These are phyloP conservation scores for Escarpia spicata DNA, from an alignment of 2,888 invertebrate species.

Conservation along the genomic window DNA sequence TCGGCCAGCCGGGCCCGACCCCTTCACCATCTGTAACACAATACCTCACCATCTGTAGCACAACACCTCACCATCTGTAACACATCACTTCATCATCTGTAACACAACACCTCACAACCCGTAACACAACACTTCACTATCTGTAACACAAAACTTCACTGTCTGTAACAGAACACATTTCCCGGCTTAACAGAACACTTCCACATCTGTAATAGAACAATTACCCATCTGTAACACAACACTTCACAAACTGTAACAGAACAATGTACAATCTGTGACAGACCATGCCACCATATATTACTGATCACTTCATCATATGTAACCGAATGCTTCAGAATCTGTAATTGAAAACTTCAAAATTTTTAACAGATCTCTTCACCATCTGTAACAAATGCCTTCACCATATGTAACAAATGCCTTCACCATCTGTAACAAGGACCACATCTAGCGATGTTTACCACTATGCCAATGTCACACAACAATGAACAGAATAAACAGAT, in stretches of 20 bases:
- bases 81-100: neutral
- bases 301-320: slow-evolving; percentile 81
- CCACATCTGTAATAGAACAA: slow-evolving; percentile 87
- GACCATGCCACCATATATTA: too few relatives aligned
- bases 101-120: neutral
- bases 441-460: too few relatives aligned
- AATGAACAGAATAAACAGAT: too few relatives aligned
- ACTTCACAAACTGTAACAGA: too few relatives aligned
- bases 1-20: slow-evolving; percentile 61
- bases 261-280: too few relatives aligned
- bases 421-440: too few relatives aligned
- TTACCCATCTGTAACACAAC: slow-evolving; percentile 61
- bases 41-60: slow-evolving; percentile 36
- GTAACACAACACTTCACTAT: neutral
- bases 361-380: too few relatives aligned
- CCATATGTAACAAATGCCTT: too few relatives aligned
- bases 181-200: slow-evolving; percentile 70
- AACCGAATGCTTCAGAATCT: slow-evolving; percentile 78
- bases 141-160: neutral
- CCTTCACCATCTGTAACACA: slow-evolving; percentile 50
- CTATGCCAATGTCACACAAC: too few relatives aligned
- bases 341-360: too few relatives aligned
- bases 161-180: slow-evolving; percentile 67
- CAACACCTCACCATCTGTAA: neutral
- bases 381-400: too few relatives aligned